Base-by-base conservation (phyloP, 2,797 vertebrate species). In the Cuniculus paca region DNA sequence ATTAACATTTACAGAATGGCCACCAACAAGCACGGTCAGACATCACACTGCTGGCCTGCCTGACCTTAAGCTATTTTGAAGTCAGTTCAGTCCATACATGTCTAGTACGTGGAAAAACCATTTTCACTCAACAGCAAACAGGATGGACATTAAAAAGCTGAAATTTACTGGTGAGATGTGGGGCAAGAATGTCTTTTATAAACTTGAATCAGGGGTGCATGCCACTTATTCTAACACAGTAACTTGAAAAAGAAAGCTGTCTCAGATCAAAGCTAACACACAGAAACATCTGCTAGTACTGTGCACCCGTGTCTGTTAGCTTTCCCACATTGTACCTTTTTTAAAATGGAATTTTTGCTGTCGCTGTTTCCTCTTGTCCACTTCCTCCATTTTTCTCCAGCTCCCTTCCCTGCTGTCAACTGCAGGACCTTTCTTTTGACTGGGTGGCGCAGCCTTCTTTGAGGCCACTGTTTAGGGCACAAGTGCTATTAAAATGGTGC, bases 311-410 rank as follows among this genome's bases (percentile, higher is more conserved):
- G 97, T 93, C 84, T 97, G 96, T 97, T 97, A 97, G 97, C 97
- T 98, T 97, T 97, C 97, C 95, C 96, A 98, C 93, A 45, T 95
- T 90, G 95, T 92, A 96, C 96, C 94, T 97, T 98, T 96, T 92
- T 94, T 89, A 96, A 95, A 98, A 96, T 97, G 92, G 97, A 70
- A 95, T 91, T 98, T 97, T 97, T 95, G 93, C 95, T 96, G 94
- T 93, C 98, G 97, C 92, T 95, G 97, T 94, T 96, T 96, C 95
- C 97, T 97, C 97, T 98, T 97, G 97, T 98, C 97, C 97, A 98
- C 97, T 97, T 98, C 97, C 97, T 98, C 97, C 98, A 97, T 97
- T 97, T 98, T 97, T 97, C 98, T 97, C 97, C 97, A 98, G 98
- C 97, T 98, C 98, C 98, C 97, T 97, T 97, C 97, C 98, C 98